phyloP scores from a whole-genome alignment of 2,797 vertebrate species.

The Ctenopoma multispine region DNA sequence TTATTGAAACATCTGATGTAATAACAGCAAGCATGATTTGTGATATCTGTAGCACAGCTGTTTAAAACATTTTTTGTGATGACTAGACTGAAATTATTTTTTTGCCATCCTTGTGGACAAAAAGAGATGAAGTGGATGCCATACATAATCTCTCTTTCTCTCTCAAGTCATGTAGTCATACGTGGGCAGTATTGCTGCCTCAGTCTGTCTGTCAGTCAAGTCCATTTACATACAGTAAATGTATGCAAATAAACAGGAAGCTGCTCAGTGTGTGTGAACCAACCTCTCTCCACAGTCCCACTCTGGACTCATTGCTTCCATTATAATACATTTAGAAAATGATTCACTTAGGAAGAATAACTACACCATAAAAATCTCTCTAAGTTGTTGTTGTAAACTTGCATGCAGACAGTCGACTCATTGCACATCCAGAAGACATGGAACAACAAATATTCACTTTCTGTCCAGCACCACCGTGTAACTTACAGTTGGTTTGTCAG shows the following conservation, averaged over 20 bases:
- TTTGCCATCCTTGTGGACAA: background rate
- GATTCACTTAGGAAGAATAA: too few species aligned
- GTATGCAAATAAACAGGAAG: slow-evolving; percentile 56
- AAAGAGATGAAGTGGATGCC: background rate
- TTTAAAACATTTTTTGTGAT: background rate
- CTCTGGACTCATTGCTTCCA: too few species aligned
- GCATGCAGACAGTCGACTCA: too few species aligned
- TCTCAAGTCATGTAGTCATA: background rate
- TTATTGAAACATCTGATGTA: background rate
- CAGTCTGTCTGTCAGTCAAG: slow-evolving; percentile 16
- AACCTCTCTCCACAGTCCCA: slow-evolving; percentile 16
- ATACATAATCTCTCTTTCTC: slow-evolving; percentile 1
- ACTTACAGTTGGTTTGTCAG: too few species aligned
- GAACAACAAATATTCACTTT: background rate
- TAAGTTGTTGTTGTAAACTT: too few species aligned
- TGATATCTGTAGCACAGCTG: background rate
- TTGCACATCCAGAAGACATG: too few species aligned
- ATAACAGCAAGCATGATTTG: background rate
- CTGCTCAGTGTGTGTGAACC: slow-evolving; percentile 5
- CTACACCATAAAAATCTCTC: too few species aligned
- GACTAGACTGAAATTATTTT: background rate
- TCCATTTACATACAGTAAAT: slow-evolving; percentile 44
- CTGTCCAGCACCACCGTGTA: too few species aligned
- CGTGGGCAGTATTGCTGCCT: background rate
- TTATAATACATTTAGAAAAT: too few species aligned